Base-by-base conservation (phyloP, 2,113 vertebrate genomes). In the Rhipidura dahli region DNA sequence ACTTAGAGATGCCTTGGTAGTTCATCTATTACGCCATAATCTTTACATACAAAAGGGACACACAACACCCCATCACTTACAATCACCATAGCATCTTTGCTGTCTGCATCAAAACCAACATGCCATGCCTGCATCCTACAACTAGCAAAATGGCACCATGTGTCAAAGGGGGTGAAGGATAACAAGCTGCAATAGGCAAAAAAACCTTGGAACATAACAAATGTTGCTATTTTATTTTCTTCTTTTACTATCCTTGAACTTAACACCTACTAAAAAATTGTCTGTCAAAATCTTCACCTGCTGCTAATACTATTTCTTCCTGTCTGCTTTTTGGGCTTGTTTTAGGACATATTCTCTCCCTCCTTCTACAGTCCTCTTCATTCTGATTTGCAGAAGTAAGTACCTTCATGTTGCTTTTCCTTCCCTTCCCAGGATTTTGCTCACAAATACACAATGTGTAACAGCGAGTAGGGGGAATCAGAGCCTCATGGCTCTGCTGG, bases 391-490 rank as follows among this genome's bases (percentile, higher is more conserved):
- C 30, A 82, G 61, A 50, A 87, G 54, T 8, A 21, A 19, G 2
- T 54, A n/a, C 15, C 7, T 82, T 73, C 12, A 13, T 4, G 12
- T 21, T 59, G 18, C 8, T 68, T 66, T 56, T 87, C 33, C 12
- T 71, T 10, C 20, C 11, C 10, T 70, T 84, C 15, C 13, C 17
- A 81, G 37, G 64, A 61, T 70, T 91, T 84, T 84, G 7, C 13
- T 70, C 37, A 70, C 20, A 75, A 75, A 59, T 14, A 66, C 30
- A 15, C 42, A 54, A 14, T 17, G 3, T 51, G 28, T 73, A 87
- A 75, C 0, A 1, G 31, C 0, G 1, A 84, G 35, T 42, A 79
- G 7, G 13, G 20, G 3, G 12, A 81, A 79, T 50, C 4, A 8
- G 17, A 3, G 12, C 28, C 31, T 70, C 42, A 40, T 23, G 31